Evolutionary conservation across 2,113 vertebrate species (phyloP), one percentile per base, ranked within the genome.

Genomic region (Lipophrys pholis): DNA sequence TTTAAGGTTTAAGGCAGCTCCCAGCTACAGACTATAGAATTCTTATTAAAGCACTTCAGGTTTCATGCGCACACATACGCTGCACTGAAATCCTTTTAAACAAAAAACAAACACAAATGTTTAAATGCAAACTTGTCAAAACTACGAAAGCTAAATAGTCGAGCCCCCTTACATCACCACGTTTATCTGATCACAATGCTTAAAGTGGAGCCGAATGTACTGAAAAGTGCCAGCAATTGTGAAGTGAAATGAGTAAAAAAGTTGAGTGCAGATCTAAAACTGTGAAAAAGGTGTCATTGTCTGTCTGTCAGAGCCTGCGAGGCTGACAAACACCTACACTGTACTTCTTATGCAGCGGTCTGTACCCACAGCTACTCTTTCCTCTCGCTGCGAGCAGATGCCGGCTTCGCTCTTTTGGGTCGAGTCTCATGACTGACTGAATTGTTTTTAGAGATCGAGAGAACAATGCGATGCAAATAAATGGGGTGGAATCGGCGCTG

Each of bases 271-370:
- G 38, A 53, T 76, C 35, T 70, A 50, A 77, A 82, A 68, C 54
- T 71, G 73, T 82, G 54, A 72, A 63, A 30, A 72, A 46, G 60
- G 54, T 58, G 50, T 82, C 46, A 55, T 12, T 61, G 62, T 79
- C 53, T 77, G 53, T 64, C 62, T 69, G 21, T 30, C 21, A 3
- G 38, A 73, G 39, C 40, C 52, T 84, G 80, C 39, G 78, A 80
- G 46, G 46, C 82, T 79, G 70, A 80, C 70, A 65, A 81, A 88
- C 90, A 89, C 87, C 88, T 81, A 82, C 85, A 78, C 84, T 70
- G 82, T 76, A 49, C 78, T 85, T 84, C 82, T 84, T 82, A 70
- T 76, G 53, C 78, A 69, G 85, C 58, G 57, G 62, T 80, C 58
- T 78, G 78, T 46, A 60, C 75, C 78, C 76, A 79, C 82, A 75